phyloP scores from a whole-genome alignment of 2,888 invertebrate species.

The Trissolcus japonicus region DNA sequence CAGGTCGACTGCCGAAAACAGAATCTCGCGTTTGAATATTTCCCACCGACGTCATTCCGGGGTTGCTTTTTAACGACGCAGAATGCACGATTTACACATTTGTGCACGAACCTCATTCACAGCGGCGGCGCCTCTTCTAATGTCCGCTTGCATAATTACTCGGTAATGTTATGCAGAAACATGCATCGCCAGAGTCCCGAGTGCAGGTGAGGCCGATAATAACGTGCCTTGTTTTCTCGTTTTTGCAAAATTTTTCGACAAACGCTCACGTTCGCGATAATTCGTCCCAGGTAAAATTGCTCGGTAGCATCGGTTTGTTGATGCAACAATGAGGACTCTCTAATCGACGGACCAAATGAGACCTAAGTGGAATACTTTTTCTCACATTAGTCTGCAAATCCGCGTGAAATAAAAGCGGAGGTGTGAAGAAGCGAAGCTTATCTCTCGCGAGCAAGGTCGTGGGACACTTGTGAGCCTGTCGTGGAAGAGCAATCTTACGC shows the following conservation, averaged over 20 bases:
- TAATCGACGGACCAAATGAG: slow-evolving; percentile 40
- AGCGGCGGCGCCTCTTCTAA: slow-evolving; percentile 23
- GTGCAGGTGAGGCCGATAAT: slow-evolving; percentile 26
- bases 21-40: neutral
- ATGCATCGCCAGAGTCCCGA: slow-evolving; percentile 29
- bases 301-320: too few relatives aligned
- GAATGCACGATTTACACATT: slow-evolving; percentile 33
- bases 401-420: slow-evolving; percentile 42
- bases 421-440: slow-evolving; percentile 40
- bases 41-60: slow-evolving; percentile 9
- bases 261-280: too few relatives aligned
- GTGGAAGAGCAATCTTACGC: slow-evolving; percentile 61
- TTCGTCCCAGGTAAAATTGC: too few relatives aligned
- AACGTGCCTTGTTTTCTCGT: slow-evolving; percentile 29
- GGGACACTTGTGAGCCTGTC: slow-evolving; percentile 63
- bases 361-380: slow-evolving; percentile 38
- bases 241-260: neutral
- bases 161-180: slow-evolving; percentile 48
- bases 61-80: slow-evolving; percentile 32
- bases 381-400: slow-evolving; percentile 53
- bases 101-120: slow-evolving; percentile 8
- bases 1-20: neutral
- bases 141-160: slow-evolving; percentile 42
- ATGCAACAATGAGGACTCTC: neutral
- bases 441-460: slow-evolving; percentile 67